phyloP scores from a whole-genome alignment of 2,888 invertebrate genomes.

The Blera fallax region DNA sequence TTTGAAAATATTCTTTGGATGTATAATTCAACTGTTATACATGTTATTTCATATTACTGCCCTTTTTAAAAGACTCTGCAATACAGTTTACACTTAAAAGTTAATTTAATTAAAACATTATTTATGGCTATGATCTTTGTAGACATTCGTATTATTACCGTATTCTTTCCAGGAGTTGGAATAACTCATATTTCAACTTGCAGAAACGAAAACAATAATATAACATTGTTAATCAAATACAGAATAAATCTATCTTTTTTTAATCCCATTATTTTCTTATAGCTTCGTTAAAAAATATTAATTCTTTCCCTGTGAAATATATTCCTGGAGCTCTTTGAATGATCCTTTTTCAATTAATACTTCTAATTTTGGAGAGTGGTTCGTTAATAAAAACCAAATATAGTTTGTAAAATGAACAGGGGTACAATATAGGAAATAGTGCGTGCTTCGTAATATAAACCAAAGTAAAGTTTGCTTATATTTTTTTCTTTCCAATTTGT shows the following conservation, averaged over 20 bases:
- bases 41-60: constrained; percentile 2
- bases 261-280: not conserved
- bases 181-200: not conserved
- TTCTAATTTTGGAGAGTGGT: constrained; percentile 12
- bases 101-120: not conserved
- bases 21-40: not conserved
- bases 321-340: constrained; percentile 2
- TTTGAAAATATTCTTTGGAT: not conserved
- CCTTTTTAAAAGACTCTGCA: constrained; percentile 63
- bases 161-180: constrained; percentile 18
- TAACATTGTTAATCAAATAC: constrained; percentile 1
- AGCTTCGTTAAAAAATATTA: not conserved
- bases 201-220: constrained; percentile 14
- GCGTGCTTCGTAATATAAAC: constrained; percentile 36
- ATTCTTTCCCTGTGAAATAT: not conserved
- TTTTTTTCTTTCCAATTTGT: constrained; percentile 30
- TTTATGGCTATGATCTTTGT: not conserved
- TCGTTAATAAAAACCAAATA: not conserved
- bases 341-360: not conserved
- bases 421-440: constrained; percentile 7
- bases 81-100: constrained; percentile 74
- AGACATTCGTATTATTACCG: not conserved
- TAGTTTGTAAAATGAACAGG: not conserved
- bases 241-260: constrained; percentile 1
- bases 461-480: constrained; percentile 36